Percentiles rank a stretch among this genome's conserved stretches.
These are phyloP conservation scores for Tupaia tana DNA, from an alignment of 2,113 vertebrate genomes.

Conservation along the genomic window DNA sequence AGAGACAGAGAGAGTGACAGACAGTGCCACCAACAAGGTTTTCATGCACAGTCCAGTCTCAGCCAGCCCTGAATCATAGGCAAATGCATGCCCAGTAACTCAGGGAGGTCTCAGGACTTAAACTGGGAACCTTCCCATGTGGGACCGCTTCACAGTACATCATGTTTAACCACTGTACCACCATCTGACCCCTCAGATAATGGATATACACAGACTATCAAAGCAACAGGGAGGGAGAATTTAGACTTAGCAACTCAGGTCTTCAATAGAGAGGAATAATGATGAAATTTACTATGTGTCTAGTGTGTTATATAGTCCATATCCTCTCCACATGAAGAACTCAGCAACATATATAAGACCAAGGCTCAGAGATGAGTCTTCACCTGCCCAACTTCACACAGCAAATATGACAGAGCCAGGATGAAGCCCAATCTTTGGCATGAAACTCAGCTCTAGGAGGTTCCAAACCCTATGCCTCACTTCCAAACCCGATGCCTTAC, in stretches of 20 bases:
- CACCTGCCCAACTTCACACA: neutral
- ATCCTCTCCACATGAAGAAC: neutral
- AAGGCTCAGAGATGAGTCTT: neutral
- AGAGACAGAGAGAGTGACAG: too few relatives aligned
- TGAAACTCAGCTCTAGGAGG: conserved; percentile 1
- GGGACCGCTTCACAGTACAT: too few relatives aligned
- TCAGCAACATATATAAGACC: neutral
- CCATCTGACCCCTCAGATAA: too few relatives aligned
- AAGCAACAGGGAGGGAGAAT: neutral
- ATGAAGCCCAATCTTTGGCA: neutral
- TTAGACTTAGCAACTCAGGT: neutral
- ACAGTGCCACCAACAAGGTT: too few relatives aligned
- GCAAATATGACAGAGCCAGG: neutral
- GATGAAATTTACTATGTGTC: neutral
- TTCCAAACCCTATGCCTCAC: neutral
- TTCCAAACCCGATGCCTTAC: neutral
- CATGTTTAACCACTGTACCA: too few relatives aligned
- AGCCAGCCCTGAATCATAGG: too few relatives aligned
- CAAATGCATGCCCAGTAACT: too few relatives aligned
- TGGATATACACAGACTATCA: neutral
- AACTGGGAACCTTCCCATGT: too few relatives aligned
- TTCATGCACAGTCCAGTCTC: too few relatives aligned
- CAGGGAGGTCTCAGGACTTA: too few relatives aligned
- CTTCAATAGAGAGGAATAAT: neutral
- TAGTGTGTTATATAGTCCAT: neutral